Percentiles rank a stretch among this genome's conserved stretches.
These are phyloP conservation scores for Drosophila trapezifrons DNA, from an alignment of 1,140 invertebrate species.

Conservation along the genomic window DNA sequence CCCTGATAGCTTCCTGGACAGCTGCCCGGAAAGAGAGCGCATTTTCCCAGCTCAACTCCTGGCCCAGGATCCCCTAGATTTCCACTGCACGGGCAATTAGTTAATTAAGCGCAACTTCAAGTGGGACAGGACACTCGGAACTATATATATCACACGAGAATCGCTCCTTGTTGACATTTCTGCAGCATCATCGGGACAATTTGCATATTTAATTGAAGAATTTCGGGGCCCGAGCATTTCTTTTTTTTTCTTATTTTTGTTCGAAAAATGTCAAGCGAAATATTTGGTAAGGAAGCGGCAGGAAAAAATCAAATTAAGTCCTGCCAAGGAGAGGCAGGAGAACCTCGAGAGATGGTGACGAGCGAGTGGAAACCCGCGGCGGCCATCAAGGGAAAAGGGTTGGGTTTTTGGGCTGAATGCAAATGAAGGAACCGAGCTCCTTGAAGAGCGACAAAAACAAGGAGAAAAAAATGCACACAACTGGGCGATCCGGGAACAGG, in stretches of 20 bases:
- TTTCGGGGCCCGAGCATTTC: constrained; percentile 11
- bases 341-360: constrained; percentile 43
- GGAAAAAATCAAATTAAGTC: constrained; percentile 16
- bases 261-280: constrained; percentile 37
- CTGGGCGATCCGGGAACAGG: constrained; percentile 52
- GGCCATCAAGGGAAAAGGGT: constrained; percentile 54
- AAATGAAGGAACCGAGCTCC: constrained; percentile 53
- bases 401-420: constrained; percentile 48
- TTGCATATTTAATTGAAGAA: constrained; percentile 79
- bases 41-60: not conserved
- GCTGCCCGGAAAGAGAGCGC: not conserved
- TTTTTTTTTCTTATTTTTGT: constrained; percentile 44
- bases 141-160: constrained; percentile 52
- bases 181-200: constrained; percentile 71
- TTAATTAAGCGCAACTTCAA: constrained; percentile 72
- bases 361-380: constrained; percentile 54
- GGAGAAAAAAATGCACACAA: not conserved
- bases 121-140: constrained; percentile 61
- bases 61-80: not conserved
- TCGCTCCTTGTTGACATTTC: constrained; percentile 59
- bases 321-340: constrained; percentile 21
- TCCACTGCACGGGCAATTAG: constrained; percentile 56
- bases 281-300: constrained; percentile 14
- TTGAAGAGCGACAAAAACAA: constrained; percentile 3
- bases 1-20: too few relatives aligned